Evolutionary conservation across 2,888 invertebrate genomes (phyloP), one percentile per base, ranked within the genome.

Genomic region (Thymelicus acteon): DNA sequence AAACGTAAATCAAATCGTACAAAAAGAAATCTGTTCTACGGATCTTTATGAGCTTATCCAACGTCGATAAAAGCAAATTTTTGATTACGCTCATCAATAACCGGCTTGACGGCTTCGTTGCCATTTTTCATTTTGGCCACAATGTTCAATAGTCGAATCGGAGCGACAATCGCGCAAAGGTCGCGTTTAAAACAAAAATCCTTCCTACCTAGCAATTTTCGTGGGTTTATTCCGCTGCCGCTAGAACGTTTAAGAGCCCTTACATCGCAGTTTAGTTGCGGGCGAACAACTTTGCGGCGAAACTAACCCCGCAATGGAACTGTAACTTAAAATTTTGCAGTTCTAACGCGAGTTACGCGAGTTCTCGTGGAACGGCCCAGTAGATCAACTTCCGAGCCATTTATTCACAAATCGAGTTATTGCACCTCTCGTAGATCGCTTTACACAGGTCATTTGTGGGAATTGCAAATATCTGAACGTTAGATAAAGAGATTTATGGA

Each of bases 351-450:
- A 74, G 79, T 78, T 74, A 85, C 80, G 80, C 79, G 77, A 74
- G 79, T 78, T 74, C 72, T 76, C 76, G 75, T 73, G 77, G 77
- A 82, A 80, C 78, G 79, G 79, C 78, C 83, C 84, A 80, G 86
- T 91, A 91, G 90, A 90, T 91, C 90, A 91, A 89, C 89, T 93
- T 92, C 91, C 91, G 78, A 85, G 85, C 89, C 91, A 91, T 91
- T 93, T 91, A 90, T 89, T 90, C 89, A 83, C 86, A 90, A 92
- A 92, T 92, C 91, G 87, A 89, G 91, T 92, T 92, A 92, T 91
- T 90, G 92, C 92, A 90, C 89, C 88, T 88, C 88, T 78, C 86
- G 84, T 84, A 82, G 87, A 88, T 88, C 89, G 87, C 85, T 89
- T 88, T 89, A 88, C 89, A 88, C 84, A 88, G 86, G 87, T 90